phyloP scores from a whole-genome alignment of 2,888 invertebrate genomes.

The Caradrina kadenii region DNA sequence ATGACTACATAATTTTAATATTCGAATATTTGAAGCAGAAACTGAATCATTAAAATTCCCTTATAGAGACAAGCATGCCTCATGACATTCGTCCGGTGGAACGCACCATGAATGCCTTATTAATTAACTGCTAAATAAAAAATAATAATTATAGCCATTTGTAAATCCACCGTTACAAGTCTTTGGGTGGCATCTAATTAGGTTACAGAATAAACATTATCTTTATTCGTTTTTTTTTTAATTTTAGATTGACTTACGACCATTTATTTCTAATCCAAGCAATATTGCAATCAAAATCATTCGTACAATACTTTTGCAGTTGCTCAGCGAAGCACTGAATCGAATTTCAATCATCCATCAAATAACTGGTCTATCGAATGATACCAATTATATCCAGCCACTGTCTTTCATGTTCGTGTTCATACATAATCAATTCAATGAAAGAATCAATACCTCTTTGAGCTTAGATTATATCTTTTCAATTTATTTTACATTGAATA shows the following conservation, averaged over 20 bases:
- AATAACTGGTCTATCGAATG: constrained; percentile 38
- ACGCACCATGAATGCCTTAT: constrained; percentile 33
- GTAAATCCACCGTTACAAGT: constrained; percentile 8
- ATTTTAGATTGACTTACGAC: not conserved
- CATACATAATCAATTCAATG: constrained; percentile 59
- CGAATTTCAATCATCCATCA: constrained; percentile 52
- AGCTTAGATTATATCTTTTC: constrained; percentile 48
- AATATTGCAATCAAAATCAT: not conserved
- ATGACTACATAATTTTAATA: constrained; percentile 21
- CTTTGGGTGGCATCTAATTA: constrained; percentile 33
- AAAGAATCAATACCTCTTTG: constrained; percentile 42
- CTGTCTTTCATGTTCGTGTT: constrained; percentile 47
- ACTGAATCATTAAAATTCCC: constrained; percentile 54
- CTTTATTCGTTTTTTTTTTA: not conserved
- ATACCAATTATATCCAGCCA: constrained; percentile 41
- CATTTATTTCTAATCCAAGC: constrained; percentile 11
- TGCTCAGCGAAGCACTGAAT: constrained; percentile 23
- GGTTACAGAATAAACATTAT: not conserved
- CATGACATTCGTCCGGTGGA: constrained; percentile 15
- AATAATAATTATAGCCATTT: constrained; percentile 22
- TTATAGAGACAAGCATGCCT: constrained; percentile 32
- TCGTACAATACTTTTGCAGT: constrained; percentile 20
- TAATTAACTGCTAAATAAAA: constrained; percentile 34
- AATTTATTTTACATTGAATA: constrained; percentile 58
- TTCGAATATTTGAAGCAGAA: constrained; percentile 23